Base-by-base conservation (phyloP, 2,888 invertebrate genomes). In the Pheosia tremula region DNA sequence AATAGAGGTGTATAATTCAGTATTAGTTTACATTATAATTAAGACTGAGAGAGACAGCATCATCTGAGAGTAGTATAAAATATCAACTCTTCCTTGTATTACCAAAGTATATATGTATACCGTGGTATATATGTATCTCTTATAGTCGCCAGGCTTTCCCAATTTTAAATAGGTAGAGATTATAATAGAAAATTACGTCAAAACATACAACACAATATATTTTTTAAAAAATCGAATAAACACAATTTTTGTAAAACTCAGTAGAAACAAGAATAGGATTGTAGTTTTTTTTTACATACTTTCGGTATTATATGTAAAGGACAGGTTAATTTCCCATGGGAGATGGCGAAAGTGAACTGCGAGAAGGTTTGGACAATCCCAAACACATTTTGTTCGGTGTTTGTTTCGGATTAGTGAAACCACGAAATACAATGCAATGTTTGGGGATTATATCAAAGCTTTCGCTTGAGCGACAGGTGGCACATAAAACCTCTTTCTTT, bases 241-340 rank as follows among this genome's bases (percentile, higher is more conserved):
- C 13, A 36, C 9, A 58, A 67, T 66, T 58, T 78, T 83, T 83
- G 79, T 80, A 68, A 79, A 82, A 71, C 83, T 80, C 86, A 82
- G 86, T 84, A 86, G 87, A 86, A 80, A 69, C 60, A 59, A 77
- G 82, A 81, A 85, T 80, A 82, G 57, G 57, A 11, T 10, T 59
- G 58, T 59, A 64, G 63, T 75, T 80, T 80, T 80, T 80, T 80
- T 76, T 69, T 71, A 74, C 74, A 66, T 66, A 72, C 73, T 68
- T 70, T 63, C 68, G 65, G 59, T 37, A 24, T 60, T 61, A 69
- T 72, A 67, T 71, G 72, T 73, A 78, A 74, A 73, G 71, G 70
- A 68, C 62, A 63, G 64, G 68, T 69, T 82, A 60, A 83, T 84
- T 83, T 87, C 86, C 85, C 87, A 64, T 79, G 87, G 81, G 88